These are phyloP conservation scores for Notodonta dromedarius DNA, from an alignment of 2,888 invertebrate genomes.

Conservation along the genomic window DNA sequence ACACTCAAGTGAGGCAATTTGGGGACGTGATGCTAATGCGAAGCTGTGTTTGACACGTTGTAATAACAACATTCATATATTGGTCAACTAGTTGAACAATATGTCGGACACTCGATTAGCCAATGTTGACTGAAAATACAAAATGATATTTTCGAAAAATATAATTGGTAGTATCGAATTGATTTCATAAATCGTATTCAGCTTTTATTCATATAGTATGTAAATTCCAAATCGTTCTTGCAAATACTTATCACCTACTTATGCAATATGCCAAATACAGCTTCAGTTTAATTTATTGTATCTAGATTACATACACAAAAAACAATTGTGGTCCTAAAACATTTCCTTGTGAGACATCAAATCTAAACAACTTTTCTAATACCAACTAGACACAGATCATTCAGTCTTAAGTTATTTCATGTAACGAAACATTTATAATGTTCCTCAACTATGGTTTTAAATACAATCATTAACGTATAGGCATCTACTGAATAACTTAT, in stretches of 20 bases:
- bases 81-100: background rate
- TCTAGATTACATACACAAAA: slow-evolving; percentile 43
- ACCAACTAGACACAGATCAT: slow-evolving; percentile 9
- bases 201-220: no score
- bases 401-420: no score
- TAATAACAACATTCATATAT: background rate
- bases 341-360: slow-evolving; percentile 56
- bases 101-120: background rate
- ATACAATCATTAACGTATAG: no score
- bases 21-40: slow-evolving; percentile 45
- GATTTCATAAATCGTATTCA: no score
- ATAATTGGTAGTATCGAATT: no score
- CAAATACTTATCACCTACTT: background rate
- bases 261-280: slow-evolving; percentile 40
- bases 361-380: slow-evolving; percentile 41
- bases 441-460: no score
- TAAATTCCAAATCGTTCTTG: no score
- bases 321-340: slow-evolving; percentile 46
- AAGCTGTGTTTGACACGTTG: slow-evolving; percentile 49
- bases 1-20: slow-evolving; percentile 55
- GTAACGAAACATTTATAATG: no score
- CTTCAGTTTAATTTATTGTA: slow-evolving; percentile 34
- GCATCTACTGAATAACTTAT: no score
- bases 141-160: no score
- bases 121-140: no score